Evolutionary conservation across 2,113 vertebrate species (phyloP).

Genomic region (Notothenia coriiceps): DNA sequence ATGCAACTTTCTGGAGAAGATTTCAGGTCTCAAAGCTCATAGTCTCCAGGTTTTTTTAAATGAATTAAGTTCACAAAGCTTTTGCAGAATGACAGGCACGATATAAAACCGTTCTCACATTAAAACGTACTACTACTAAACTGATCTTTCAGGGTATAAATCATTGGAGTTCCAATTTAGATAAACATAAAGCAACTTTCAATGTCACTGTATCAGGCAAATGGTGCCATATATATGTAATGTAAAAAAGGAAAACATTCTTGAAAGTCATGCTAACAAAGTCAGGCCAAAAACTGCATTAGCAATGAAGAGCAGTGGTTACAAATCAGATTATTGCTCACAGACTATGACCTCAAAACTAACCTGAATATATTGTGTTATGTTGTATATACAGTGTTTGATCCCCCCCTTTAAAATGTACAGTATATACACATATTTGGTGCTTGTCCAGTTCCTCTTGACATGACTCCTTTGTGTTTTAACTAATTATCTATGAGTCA

Average conservation of each 20-base stretch:
- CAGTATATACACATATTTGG: background rate
- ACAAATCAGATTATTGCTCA: background rate
- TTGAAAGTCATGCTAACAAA: background rate
- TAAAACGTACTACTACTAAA: background rate
- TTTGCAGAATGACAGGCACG: background rate
- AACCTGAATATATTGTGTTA: background rate
- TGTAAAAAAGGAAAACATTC: background rate
- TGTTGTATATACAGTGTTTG: background rate
- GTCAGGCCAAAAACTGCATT: background rate
- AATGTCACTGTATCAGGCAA: background rate
- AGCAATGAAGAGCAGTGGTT: background rate
- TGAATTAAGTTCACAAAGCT: too few species aligned
- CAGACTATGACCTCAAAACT: conserved; percentile 10
- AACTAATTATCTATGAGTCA: background rate
- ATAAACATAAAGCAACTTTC: too few species aligned
- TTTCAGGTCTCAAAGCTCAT: background rate
- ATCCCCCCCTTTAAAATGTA: background rate
- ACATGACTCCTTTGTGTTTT: conserved; percentile 1
- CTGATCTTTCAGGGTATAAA: background rate
- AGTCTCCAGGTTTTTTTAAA: background rate
- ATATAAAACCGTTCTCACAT: background rate
- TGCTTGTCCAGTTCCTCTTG: background rate
- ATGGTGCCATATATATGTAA: background rate
- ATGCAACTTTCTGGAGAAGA: background rate
- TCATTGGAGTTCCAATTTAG: background rate